These are phyloP conservation scores for Sinocyclocheilus anshuiensis DNA, from an alignment of 2,113 vertebrate genomes.

Conservation along the genomic window DNA sequence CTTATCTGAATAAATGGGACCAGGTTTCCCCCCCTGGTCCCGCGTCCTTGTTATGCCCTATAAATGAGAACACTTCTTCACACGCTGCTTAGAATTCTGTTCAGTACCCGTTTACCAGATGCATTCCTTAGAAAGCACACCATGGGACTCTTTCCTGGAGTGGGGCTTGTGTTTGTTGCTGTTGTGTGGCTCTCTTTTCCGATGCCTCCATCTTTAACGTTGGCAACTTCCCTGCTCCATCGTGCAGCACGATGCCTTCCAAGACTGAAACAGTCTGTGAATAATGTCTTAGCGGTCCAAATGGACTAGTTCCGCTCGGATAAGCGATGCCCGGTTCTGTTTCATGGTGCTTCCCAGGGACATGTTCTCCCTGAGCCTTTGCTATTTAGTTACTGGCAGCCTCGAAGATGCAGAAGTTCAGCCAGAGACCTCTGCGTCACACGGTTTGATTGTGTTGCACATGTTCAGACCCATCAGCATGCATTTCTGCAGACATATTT, in stretches of 20 bases:
- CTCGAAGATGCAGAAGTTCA: slow-evolving; percentile 57
- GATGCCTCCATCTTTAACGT: slow-evolving; percentile 32
- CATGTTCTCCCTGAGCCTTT: slow-evolving; percentile 46
- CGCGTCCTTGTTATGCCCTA: neutral
- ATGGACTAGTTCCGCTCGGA: slow-evolving; percentile 54
- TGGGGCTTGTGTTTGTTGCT: slow-evolving; percentile 40
- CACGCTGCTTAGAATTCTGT: slow-evolving; percentile 57
- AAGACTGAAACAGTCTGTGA: slow-evolving; percentile 50
- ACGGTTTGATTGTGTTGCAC: slow-evolving; percentile 39
- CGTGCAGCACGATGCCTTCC: slow-evolving; percentile 45
- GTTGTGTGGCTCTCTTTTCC: slow-evolving; percentile 51
- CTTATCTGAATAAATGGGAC: slow-evolving; percentile 44
- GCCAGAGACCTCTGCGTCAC: slow-evolving; percentile 57
- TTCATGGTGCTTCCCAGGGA: slow-evolving; percentile 51
- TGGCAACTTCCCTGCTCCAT: slow-evolving; percentile 50
- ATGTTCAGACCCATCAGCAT: slow-evolving; percentile 56
- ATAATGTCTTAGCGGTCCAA: slow-evolving; percentile 45
- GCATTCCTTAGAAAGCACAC: slow-evolving; percentile 51
- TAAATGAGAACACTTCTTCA: slow-evolving; percentile 49
- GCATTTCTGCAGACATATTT: slow-evolving; percentile 41
- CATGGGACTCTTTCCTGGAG: slow-evolving; percentile 53
- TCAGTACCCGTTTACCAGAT: slow-evolving; percentile 53
- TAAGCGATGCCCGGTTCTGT: slow-evolving; percentile 50
- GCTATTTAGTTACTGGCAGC: slow-evolving; percentile 57
- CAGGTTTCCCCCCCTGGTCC: slow-evolving; percentile 18